Base-by-base conservation (phyloP, 2,888 invertebrate genomes). In the Cepaea hortensis region DNA sequence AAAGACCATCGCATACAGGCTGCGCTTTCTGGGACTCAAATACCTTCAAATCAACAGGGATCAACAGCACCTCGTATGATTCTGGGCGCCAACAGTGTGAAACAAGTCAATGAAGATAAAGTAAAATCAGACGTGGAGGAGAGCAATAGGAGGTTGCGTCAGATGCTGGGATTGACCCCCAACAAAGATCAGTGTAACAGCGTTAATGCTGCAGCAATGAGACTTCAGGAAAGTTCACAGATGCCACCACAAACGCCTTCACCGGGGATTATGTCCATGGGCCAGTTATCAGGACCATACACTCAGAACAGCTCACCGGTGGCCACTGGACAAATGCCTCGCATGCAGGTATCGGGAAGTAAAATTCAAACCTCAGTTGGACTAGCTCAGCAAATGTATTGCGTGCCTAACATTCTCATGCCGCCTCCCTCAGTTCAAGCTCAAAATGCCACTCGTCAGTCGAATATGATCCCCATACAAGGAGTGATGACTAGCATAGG, bases 391-490 rank as follows among this genome's bases (percentile, higher is more conserved):
- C 87, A 87, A 50, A 87, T 87, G 87, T 87, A 87, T 46, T 87
- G 87, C 48, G 84, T 87, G 18, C 87, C 87, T 11, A 87, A 87
- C 65, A 87, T 87, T 80, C 35, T 87, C 20, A 84, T 87, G 84
- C 87, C 87, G 13, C 87, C 83, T 48, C 87, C 82, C 15, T 62
- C 80, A 4, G 81, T 75, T 23, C 85, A 85, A 23, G 23, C 80
- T 2, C 83, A 77, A 23, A 77, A 13, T 50, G 50, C 77, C 35
- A 50, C 48, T 15, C 81, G 82, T 9, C 81, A 76, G 68, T 86
- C 86, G 35, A 83, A 77, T 9, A 35, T 86, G 50, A 73, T 86
- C 50, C 80, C 82, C 1, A 72, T 81, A 23, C 86, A 79, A 76
- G 86, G 86, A 11, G 73, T 86, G 20, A 86, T 86, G 86, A 61